Conservation (phyloP, 2,888 invertebrate species). For the Platerodrilus igneus region DNA sequence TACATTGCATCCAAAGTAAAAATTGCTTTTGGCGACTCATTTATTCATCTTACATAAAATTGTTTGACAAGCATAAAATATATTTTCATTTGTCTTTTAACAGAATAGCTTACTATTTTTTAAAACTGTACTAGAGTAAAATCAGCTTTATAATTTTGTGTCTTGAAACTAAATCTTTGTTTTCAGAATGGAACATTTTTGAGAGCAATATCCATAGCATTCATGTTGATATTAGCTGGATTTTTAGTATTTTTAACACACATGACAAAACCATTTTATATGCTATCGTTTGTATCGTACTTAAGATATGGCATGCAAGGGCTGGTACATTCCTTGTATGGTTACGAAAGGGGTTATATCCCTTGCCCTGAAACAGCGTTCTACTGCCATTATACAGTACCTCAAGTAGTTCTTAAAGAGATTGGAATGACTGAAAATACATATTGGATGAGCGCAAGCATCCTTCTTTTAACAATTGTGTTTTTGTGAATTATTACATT, state of each 20-base stretch:
- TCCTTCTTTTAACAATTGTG: constrained; percentile 60
- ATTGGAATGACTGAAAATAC: constrained; percentile 60
- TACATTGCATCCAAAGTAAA: no score
- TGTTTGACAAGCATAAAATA: no score
- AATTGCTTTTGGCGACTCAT: no score
- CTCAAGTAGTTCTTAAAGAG: constrained; percentile 63
- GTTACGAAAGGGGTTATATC: constrained; percentile 64
- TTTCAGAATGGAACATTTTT: constrained; percentile 88
- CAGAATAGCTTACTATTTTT: no score
- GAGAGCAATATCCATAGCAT: constrained; percentile 74
- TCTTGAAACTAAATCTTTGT: constrained; percentile 16
- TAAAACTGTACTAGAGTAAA: no score
- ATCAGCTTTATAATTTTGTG: no score
- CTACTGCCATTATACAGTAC: constrained; percentile 73
- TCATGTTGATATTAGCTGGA: constrained; percentile 77
- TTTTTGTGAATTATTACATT: constrained; percentile 62
- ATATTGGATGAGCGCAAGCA: constrained; percentile 66
- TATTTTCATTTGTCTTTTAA: no score
- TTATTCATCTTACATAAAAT: no score
- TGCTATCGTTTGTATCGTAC: constrained; percentile 74
- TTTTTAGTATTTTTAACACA: constrained; percentile 80
- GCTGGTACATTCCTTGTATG: constrained; percentile 72
- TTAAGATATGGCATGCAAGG: constrained; percentile 78
- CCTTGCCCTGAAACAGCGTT: constrained; percentile 61
- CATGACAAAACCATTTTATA: constrained; percentile 69